These are phyloP conservation scores for Aphidoletes aphidimyza DNA, from an alignment of 2,888 invertebrate genomes.

Conservation along the genomic window DNA sequence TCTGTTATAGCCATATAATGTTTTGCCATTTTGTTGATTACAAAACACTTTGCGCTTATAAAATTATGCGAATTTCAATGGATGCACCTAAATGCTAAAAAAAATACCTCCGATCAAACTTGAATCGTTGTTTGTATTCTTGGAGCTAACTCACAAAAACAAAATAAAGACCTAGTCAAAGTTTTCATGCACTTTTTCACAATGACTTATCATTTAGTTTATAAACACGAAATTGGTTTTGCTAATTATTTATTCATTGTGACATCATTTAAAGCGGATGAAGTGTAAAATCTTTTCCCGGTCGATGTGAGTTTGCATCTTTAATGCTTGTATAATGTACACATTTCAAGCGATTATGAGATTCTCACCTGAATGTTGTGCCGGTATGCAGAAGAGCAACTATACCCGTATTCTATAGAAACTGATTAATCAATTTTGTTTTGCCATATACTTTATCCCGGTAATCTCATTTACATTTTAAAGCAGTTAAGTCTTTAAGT, in stretches of 20 bases:
- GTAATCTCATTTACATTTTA: neutral
- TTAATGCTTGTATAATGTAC: no score
- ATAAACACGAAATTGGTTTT: neutral
- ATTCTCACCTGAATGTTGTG: no score
- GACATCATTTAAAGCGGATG: neutral
- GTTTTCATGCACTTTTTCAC: neutral
- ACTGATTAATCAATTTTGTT: constrained; percentile 30
- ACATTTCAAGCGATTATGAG: no score
- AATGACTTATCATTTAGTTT: neutral
- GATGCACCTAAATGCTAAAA: neutral
- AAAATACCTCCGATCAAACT: no score
- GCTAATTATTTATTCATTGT: neutral
- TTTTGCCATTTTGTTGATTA: neutral
- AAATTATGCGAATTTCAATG: neutral
- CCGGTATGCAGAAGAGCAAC: no score
- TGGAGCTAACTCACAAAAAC: no score
- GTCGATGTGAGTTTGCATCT: no score
- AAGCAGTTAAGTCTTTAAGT: neutral
- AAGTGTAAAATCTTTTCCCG: constrained; percentile 5
- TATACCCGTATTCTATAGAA: neutral
- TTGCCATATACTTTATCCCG: neutral
- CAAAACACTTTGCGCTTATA: neutral
- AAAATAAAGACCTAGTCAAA: no score
- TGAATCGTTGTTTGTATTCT: no score
- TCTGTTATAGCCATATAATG: no score